Conservation (phyloP, 2,797 vertebrate genomes). For the Margarornis squamiger region DNA sequence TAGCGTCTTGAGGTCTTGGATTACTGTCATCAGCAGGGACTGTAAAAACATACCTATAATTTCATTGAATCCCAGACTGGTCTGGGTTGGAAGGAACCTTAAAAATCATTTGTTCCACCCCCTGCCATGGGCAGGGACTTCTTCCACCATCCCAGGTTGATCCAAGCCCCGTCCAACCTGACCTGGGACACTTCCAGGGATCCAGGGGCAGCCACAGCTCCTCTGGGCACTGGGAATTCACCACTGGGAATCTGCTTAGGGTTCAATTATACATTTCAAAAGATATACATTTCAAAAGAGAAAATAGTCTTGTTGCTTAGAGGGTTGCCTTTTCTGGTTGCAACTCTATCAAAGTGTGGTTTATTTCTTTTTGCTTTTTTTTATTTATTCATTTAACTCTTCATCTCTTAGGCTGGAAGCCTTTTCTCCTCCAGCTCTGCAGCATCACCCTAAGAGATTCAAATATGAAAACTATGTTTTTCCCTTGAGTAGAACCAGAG, state of each 20-base stretch:
- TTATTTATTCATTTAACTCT: neutral
- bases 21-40: neutral
- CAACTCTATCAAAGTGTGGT: neutral
- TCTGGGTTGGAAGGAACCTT: neutral
- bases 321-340: neutral
- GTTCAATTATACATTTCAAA: neutral
- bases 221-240: neutral
- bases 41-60: neutral
- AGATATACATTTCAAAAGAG: neutral
- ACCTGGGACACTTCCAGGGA: neutral
- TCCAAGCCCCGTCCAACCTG: neutral
- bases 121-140: neutral
- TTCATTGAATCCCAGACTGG: neutral
- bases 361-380: neutral
- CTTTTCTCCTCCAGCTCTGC: neutral
- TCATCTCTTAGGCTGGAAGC: neutral
- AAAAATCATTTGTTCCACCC: neutral
- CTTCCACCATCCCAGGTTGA: neutral
- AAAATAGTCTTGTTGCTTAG: neutral
- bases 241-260: neutral
- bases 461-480: fast-evolving
- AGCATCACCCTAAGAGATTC: neutral
- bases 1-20: neutral
- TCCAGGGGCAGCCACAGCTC: neutral
- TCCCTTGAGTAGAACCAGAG: neutral